Percentiles rank a stretch among this genome's conserved stretches.
phyloP scores from a whole-genome alignment of 2,113 vertebrate genomes.

The Misgurnus anguillicaudatus region DNA sequence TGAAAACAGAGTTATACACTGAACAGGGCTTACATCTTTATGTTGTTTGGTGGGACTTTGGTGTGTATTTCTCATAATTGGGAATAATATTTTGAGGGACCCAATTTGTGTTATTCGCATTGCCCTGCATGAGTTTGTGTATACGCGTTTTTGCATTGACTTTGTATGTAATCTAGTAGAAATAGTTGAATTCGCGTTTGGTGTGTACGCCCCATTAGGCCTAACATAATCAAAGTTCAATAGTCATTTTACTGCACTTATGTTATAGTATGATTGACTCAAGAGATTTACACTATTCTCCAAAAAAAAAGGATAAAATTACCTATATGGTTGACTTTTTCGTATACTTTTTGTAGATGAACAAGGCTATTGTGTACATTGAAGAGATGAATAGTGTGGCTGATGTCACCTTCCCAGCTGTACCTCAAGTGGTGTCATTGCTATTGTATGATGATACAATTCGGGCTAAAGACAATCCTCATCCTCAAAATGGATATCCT shows the following conservation, averaged over 20 bases:
- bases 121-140: no score
- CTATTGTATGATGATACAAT: slow-evolving; percentile 79
- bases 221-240: no score
- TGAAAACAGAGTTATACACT: slow-evolving; percentile 67
- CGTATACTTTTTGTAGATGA: slow-evolving; percentile 63
- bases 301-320: background rate
- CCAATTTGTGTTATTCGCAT: no score
- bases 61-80: no score
- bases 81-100: no score
- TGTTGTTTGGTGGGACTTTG: no score
- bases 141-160: no score
- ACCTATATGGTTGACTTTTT: slow-evolving; percentile 12
- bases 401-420: slow-evolving; percentile 84
- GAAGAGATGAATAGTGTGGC: slow-evolving; percentile 84
- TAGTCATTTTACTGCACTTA: no score
- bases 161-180: no score
- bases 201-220: no score
- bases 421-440: slow-evolving; percentile 81
- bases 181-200: no score
- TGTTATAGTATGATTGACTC: no score
- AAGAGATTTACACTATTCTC: slow-evolving; percentile 20
- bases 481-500: slow-evolving; percentile 78
- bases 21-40: slow-evolving; percentile 5
- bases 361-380: slow-evolving; percentile 85
- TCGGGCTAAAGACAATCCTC: slow-evolving; percentile 63